phyloP scores from a whole-genome alignment of 2,797 vertebrate genomes.

The Etheostoma perlongum region DNA sequence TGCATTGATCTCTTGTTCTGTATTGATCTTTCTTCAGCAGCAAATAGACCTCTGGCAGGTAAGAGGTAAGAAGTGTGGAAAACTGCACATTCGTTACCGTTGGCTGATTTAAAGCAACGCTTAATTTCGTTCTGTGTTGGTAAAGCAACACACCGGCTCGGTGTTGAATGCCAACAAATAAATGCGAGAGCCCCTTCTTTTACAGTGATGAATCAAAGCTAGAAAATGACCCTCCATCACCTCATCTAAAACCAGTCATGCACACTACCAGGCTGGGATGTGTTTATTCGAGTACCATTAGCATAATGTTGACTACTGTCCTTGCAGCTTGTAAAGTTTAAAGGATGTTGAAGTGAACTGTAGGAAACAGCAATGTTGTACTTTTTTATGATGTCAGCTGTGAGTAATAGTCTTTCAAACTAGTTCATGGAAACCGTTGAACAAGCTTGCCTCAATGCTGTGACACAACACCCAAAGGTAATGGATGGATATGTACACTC shows the following conservation, averaged over 20 bases:
- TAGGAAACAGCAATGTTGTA: conserved; percentile 17
- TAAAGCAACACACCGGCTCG: conserved; percentile 25
- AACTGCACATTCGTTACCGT: conserved; percentile 65
- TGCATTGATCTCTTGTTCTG: conserved; percentile 70
- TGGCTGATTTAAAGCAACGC: conserved; percentile 54
- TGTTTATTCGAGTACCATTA: conserved; percentile 26
- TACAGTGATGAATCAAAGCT: conserved; percentile 41
- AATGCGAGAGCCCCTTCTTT: conserved; percentile 40
- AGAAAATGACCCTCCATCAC: conserved; percentile 38
- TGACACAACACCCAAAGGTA: conserved; percentile 1
- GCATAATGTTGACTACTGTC: conserved; percentile 1
- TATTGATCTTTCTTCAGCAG: conserved; percentile 79
- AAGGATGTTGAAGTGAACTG: conserved; percentile 21
- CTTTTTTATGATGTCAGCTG: background rate
- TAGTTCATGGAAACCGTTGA: conserved; percentile 16
- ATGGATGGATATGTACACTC: conserved; percentile 21
- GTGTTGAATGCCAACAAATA: conserved; percentile 49
- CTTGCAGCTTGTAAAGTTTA: conserved; percentile 9
- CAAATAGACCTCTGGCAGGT: conserved; percentile 55
- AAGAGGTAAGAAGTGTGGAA: conserved; percentile 48
- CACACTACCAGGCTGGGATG: conserved; percentile 24
- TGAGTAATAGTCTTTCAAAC: conserved; percentile 35
- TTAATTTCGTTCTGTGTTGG: conserved; percentile 57
- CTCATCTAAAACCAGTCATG: conserved; percentile 35
- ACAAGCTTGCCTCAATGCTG: conserved; percentile 4